Evolutionary conservation across 2,888 invertebrate genomes (phyloP).

Genomic region (Troilus luridus): DNA sequence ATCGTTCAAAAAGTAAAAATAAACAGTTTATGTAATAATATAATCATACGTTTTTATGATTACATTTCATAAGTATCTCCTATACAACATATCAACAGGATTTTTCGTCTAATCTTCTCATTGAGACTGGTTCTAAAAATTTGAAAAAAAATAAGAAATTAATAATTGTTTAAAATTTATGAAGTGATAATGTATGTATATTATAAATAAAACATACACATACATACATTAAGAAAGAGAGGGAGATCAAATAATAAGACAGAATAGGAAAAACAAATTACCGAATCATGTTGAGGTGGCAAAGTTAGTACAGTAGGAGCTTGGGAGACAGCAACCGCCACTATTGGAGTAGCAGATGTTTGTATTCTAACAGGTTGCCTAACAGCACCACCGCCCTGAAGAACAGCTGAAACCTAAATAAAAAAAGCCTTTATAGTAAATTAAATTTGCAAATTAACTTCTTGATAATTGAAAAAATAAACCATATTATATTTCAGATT

Average conservation of each 20-base stretch:
- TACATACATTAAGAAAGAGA: no score
- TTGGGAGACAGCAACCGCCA: conserved; percentile 75
- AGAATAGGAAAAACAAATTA: conserved; percentile 20
- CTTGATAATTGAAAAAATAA: not conserved
- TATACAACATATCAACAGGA: conserved; percentile 26
- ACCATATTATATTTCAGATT: not conserved
- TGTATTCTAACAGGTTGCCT: conserved; percentile 76
- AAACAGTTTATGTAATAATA: conserved; percentile 2
- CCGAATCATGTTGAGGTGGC: conserved; percentile 63
- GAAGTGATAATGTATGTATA: no score
- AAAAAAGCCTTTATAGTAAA: not conserved
- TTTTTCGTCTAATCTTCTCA: conserved; percentile 9
- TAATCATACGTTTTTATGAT: not conserved
- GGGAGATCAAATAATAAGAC: not conserved
- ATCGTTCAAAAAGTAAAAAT: not conserved
- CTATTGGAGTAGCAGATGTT: conserved; percentile 70
- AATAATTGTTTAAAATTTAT: not conserved
- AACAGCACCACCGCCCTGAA: conserved; percentile 70
- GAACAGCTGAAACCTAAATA: conserved; percentile 71
- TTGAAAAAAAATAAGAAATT: not conserved
- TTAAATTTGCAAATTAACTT: not conserved
- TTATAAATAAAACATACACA: no score
- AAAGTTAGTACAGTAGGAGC: conserved; percentile 64
- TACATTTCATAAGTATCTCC: not conserved
- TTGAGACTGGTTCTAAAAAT: conserved; percentile 33